A percentile compares a stretch with the other conserved stretches of the same genome.
Evolutionary conservation across 1,140 invertebrate genomes (phyloP).

Genomic region (Drosophila punjabiensis): DNA sequence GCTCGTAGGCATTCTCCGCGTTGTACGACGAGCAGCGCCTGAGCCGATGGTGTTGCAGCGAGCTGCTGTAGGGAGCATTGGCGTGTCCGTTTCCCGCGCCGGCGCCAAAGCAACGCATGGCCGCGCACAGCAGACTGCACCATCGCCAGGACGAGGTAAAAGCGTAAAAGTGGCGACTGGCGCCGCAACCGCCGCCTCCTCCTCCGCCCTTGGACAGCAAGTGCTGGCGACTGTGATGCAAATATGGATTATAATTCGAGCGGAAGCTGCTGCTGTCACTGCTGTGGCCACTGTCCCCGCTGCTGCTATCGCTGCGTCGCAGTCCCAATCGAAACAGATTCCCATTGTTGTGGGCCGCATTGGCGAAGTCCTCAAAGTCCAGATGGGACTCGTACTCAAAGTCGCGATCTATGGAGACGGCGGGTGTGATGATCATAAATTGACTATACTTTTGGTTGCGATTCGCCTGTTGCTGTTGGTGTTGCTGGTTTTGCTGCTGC

Average conservation of each 20-base stretch:
- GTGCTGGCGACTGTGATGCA: constrained; percentile 82
- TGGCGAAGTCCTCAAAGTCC: constrained; percentile 75
- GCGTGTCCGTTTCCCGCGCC: constrained; percentile 60
- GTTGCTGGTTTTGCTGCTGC: constrained; percentile 26
- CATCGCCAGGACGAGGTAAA: constrained; percentile 83
- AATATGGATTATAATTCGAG: constrained; percentile 81
- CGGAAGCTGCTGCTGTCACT: constrained; percentile 76
- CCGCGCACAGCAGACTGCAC: constrained; percentile 81
- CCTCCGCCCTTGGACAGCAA: constrained; percentile 64
- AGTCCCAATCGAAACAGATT: constrained; percentile 78
- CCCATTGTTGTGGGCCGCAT: constrained; percentile 77
- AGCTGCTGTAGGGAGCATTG: constrained; percentile 74
- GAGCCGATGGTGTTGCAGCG: constrained; percentile 69
- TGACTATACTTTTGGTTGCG: constrained; percentile 81
- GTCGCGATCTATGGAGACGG: constrained; percentile 84
- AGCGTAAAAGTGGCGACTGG: constrained; percentile 65
- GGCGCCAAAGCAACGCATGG: constrained; percentile 84
- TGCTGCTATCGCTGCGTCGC: constrained; percentile 72
- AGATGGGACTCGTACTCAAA: constrained; percentile 76
- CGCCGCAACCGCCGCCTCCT: constrained; percentile 11
- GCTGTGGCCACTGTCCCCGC: constrained; percentile 75
- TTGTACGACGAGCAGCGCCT: constrained; percentile 78
- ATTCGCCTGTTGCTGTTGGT: constrained; percentile 26
- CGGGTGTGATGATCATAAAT: constrained; percentile 85
- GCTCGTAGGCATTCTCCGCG: constrained; percentile 78